Base-by-base conservation (phyloP, 2,113 vertebrate genomes). In the Leucoraja erinaceus region DNA sequence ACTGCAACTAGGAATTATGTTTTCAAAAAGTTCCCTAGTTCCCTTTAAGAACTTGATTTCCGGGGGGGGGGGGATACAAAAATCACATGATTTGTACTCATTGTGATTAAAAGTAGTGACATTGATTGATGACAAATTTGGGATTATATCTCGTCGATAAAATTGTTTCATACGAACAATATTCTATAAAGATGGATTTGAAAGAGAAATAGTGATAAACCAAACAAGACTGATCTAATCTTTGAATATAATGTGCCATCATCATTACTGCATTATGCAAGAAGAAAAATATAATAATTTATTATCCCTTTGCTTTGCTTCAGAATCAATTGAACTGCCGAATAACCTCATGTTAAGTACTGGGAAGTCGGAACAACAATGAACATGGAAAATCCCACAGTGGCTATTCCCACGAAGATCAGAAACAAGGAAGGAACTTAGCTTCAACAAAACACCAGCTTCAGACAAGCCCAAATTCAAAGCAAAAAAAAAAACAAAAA, bases 361-460 rank as follows among this genome's bases (percentile, higher is more conserved):
- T 91, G 90, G 95, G 95, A 94, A 94, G 94, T 28, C 38, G 91
- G 94, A 95, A 94, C 93, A 95, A 94, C 83, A 93, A 93, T 94
- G 94, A 94, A 95, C 95, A 94, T 95, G 94, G 94, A 93, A 93
- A 86, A 93, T 92, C 94, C 95, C 93, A 90, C 93, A 78, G 94
- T 94, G 94, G 93, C 94, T 78, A 93, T 95, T 95, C 96, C 95
- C 94, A 93, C 93, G 2, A 93, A 90, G 90, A 47, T 94, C 93
- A 93, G 93, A 94, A 94, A 93, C 94, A 86, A 93, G 95, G 95
- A 95, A 94, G 94, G 93, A 94, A 93, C 93, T 70, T 81, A 0
- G 61, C 93, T 93, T 94, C 95, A 70, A 93, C 38, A 47, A 88
- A 94, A 93, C 93, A 70, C 61, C 79, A 0, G 63, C 93, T 93